Evolutionary conservation across 2,888 invertebrate genomes (phyloP), one percentile per base, ranked within the genome.

Genomic region (Ectemnius lituratus): DNA sequence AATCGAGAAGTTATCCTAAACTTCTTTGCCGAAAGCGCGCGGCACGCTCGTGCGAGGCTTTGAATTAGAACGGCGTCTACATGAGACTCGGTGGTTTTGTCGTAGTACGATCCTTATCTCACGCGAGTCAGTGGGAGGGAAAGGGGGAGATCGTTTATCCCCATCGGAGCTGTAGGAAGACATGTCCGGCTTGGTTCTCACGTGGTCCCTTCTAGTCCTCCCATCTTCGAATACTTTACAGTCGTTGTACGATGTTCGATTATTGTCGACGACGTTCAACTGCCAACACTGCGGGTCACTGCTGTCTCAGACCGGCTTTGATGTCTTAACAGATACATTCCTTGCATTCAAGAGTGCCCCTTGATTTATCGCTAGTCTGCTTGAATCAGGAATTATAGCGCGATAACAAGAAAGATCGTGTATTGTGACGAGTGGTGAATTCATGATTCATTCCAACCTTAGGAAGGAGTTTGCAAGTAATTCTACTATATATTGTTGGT

Each of bases 61-160:
- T 82, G 82, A 80, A 80, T 80, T 82, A 71, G 76, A 65, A 67
- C 57, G 64, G 82, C 52, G 16, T 37, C 52, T 79, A 79, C 79
- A 76, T 62, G 66, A 57, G 79, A 79, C 73, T 70, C 67, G 62
- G 82, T 68, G 80, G 82, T 75, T 71, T 76, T 76, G 72, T 71
- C 72, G 77, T 61, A 59, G 74, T 76, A 62, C 69, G 80, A 81
- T 81, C 81, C 80, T 80, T 80, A 82, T 82, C 81, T 80, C 62
- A 58, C 61, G 63, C 70, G 74, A 80, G 80, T 8, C 4, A 37
- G 37, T 8, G 37, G 37, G 37, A 37, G 37, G 11, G 37, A 37
- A 11, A 11, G 37, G 37, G 37, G 8, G 37, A 82, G 80, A 74
- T 80, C 81, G 83, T 82, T 81, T 82, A 82, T 81, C 80, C 81